Conservation (phyloP, 2,888 invertebrate species). For the Ptilodon capucinus region DNA sequence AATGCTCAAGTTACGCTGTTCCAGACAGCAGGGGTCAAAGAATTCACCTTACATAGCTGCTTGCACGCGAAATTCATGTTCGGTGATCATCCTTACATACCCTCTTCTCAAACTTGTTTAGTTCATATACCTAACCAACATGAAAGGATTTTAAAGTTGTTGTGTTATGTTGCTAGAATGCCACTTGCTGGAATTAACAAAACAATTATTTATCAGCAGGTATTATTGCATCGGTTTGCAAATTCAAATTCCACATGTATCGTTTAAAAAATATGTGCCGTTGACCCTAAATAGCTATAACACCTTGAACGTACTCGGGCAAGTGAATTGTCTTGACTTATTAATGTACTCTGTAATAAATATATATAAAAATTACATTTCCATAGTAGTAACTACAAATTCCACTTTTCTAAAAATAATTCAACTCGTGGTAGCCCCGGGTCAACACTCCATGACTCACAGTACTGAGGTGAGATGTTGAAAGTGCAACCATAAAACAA, state of each 20-base stretch:
- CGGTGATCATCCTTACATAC: neutral
- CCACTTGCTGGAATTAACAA: no score
- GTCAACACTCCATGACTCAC: slow-evolving; percentile 70
- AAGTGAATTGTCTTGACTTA: no score
- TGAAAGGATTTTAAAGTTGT: no score
- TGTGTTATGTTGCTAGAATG: no score
- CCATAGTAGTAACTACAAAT: neutral
- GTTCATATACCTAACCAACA: no score
- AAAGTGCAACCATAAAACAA: slow-evolving; percentile 21
- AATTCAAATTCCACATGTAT: no score
- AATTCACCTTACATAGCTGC: neutral
- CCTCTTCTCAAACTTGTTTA: neutral
- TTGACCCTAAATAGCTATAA: no score
- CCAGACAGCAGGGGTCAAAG: neutral
- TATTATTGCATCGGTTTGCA: no score
- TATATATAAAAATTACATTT: neutral
- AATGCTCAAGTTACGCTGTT: neutral
- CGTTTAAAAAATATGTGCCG: no score
- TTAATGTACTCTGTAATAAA: no score
- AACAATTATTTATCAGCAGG: no score
- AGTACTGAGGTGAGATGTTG: slow-evolving; percentile 43
- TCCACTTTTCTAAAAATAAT: neutral
- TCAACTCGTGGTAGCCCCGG: slow-evolving; percentile 29
- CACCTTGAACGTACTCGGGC: no score
- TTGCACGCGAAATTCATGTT: neutral